A percentile compares a stretch with the other conserved stretches of the same genome.
These are phyloP conservation scores for Melanotaenia boesemani DNA, from an alignment of 2,797 vertebrate genomes.

Conservation along the genomic window DNA sequence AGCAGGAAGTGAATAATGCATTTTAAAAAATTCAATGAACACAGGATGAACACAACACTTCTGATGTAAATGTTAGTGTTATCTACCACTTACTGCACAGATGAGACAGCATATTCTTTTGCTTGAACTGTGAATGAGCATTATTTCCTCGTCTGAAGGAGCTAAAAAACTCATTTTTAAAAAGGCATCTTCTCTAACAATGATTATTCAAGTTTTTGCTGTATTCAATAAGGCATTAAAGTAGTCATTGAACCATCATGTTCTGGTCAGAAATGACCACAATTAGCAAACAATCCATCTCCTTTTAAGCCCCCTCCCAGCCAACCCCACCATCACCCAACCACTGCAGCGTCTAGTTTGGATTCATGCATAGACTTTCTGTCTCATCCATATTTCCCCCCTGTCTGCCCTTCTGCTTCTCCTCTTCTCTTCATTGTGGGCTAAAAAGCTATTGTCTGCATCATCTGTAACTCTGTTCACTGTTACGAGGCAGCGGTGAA, in stretches of 20 bases:
- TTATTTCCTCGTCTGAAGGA: constrained; percentile 41
- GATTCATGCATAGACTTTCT: constrained; percentile 72
- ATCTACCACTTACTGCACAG: constrained; percentile 36
- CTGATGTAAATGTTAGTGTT: constrained; percentile 27
- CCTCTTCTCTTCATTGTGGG: constrained; percentile 91
- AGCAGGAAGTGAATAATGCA: neutral
- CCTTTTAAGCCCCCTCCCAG: constrained; percentile 83
- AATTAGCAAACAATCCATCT: constrained; percentile 96
- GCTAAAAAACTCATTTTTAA: constrained; percentile 55
- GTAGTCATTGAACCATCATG: constrained; percentile 92
- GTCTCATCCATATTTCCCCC: constrained; percentile 81
- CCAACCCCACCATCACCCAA: constrained; percentile 60
- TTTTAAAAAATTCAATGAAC: neutral
- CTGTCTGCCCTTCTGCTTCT: constrained; percentile 88
- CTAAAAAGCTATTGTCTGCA: constrained; percentile 94
- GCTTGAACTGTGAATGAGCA: constrained; percentile 66
- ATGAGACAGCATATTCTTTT: constrained; percentile 50
- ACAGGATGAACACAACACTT: constrained; percentile 31
- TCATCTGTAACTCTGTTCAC: constrained; percentile 88
- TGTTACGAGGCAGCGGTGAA: constrained; percentile 88
- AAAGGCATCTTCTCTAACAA: constrained; percentile 58
- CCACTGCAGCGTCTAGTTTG: constrained; percentile 59
- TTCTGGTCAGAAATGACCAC: constrained; percentile 92
- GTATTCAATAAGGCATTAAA: constrained; percentile 79
- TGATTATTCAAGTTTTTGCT: constrained; percentile 71